These are phyloP conservation scores for Julus scanicus DNA, from an alignment of 2,888 invertebrate species.

Conservation along the genomic window DNA sequence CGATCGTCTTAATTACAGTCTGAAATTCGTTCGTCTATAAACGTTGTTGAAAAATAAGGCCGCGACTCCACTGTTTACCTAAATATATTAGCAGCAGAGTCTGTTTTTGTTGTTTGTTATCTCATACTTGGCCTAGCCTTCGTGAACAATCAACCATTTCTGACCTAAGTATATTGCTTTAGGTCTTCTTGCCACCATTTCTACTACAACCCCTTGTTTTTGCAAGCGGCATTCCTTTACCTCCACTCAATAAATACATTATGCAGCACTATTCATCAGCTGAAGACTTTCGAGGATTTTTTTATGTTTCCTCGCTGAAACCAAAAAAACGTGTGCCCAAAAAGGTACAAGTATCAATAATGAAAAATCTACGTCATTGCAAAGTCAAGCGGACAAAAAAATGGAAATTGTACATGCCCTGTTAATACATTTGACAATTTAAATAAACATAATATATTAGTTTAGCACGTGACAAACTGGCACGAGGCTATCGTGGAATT, in stretches of 20 bases:
- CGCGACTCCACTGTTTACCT: not conserved
- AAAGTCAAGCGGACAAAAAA: not conserved
- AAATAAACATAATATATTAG: too few species aligned
- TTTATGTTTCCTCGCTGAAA: not conserved
- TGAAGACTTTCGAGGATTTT: not conserved
- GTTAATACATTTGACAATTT: too few species aligned
- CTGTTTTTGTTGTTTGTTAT: slow-evolving; percentile 17
- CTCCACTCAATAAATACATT: slow-evolving; percentile 37
- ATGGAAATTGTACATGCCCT: too few species aligned
- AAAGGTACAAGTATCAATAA: not conserved
- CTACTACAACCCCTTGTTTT: not conserved
- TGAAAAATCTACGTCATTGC: not conserved
- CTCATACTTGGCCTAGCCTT: not conserved
- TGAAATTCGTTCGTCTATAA: not conserved
- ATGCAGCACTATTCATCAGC: slow-evolving; percentile 12
- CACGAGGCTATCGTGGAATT: too few species aligned
- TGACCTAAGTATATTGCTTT: slow-evolving; percentile 1
- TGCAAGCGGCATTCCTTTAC: not conserved
- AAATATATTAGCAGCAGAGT: not conserved
- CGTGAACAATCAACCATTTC: not conserved
- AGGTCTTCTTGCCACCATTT: not conserved
- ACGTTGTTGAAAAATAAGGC: not conserved
- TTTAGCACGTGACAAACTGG: too few species aligned
- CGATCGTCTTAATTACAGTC: not conserved
- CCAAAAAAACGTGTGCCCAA: not conserved